Conservation (phyloP, 2,888 invertebrate species). For the Schizotus pectinicornis region DNA sequence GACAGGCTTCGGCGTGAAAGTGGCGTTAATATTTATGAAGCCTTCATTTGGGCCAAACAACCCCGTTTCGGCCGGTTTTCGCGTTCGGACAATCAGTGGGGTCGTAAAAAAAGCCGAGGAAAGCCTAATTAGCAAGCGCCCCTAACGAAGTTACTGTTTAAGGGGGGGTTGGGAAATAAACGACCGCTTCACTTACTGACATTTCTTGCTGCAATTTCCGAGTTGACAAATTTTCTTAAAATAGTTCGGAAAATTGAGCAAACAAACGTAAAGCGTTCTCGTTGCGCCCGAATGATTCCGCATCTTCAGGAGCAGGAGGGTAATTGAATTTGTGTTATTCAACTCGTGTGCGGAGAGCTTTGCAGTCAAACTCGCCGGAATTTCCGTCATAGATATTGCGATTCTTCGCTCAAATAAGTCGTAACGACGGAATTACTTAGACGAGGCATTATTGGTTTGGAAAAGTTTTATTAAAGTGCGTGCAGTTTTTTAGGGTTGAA, state of each 20-base stretch:
- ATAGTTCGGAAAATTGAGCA: not conserved
- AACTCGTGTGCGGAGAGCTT: not conserved
- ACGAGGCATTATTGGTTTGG: too few relatives aligned
- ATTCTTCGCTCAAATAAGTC: too few relatives aligned
- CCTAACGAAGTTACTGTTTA: not conserved
- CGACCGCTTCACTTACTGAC: not conserved
- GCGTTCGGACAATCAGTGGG: too few relatives aligned
- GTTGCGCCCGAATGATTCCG: not conserved
- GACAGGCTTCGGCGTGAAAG: slow-evolving; percentile 16
- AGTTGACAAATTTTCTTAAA: not conserved
- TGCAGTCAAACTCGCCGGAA: not conserved
- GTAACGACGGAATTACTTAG: too few relatives aligned
- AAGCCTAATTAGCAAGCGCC: not conserved
- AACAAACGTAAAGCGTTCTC: not conserved
- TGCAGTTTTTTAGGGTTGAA: too few relatives aligned
- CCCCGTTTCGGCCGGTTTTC: slow-evolving; percentile 11
- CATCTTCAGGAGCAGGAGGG: slow-evolving; percentile 1
- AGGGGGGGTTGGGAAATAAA: not conserved
- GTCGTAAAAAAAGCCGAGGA: not conserved
- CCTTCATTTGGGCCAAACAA: slow-evolving; percentile 22
- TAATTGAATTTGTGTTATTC: slow-evolving; percentile 11
- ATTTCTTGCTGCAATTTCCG: not conserved
- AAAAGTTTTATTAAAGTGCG: not conserved
- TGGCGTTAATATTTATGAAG: slow-evolving; percentile 26
- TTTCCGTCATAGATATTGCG: not conserved